Evolutionary conservation across 2,113 vertebrate genomes (phyloP).

Genomic region (Centrocercus urophasianus): DNA sequence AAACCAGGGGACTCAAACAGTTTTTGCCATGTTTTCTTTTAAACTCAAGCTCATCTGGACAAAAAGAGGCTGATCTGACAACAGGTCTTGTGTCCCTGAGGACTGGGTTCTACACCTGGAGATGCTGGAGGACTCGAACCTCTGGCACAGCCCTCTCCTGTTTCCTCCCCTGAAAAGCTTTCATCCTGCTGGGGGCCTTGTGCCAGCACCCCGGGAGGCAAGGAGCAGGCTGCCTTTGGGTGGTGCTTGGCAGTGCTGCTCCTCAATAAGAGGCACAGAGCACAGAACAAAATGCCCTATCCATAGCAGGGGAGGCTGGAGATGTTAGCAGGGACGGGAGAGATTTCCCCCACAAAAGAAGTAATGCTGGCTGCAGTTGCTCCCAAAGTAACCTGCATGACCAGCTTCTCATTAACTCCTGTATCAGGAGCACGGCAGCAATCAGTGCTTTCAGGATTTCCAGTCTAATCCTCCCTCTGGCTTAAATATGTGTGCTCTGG

Average conservation of each 20-base stretch:
- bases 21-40: background rate
- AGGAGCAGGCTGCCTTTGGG: accelerated
- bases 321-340: background rate
- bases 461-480: conserved; percentile 42
- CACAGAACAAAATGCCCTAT: background rate
- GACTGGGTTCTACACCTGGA: background rate
- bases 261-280: background rate
- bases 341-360: background rate
- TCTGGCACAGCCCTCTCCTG: background rate
- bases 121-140: background rate
- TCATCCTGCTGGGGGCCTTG: background rate
- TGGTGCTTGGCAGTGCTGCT: accelerated
- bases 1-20: background rate
- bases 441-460: conserved; percentile 17
- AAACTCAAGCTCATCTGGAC: background rate
- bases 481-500: background rate
- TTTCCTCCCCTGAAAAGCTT: background rate
- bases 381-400: conserved; percentile 23
- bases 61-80: background rate
- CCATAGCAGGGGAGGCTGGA: background rate
- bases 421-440: background rate
- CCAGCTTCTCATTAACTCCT: conserved; percentile 36
- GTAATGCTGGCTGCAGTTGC: background rate
- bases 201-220: background rate
- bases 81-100: background rate